Conservation (phyloP, 1,140 invertebrate genomes). For the Hormaphis cornu region DNA sequence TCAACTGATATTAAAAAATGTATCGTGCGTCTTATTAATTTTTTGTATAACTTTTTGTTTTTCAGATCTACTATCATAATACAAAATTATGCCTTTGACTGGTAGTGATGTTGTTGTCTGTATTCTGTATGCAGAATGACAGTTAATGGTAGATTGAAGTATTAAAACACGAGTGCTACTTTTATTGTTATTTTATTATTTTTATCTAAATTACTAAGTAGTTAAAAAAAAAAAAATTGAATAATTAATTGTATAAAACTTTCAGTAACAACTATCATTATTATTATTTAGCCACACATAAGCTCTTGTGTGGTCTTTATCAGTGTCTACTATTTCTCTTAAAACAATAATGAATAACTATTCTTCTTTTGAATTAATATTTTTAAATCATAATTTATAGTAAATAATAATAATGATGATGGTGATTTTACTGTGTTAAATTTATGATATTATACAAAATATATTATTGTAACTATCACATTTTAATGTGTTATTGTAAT, state of each 20-base stretch:
- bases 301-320: no score
- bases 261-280: constrained; percentile 18
- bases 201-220: constrained; percentile 27
- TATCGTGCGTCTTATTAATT: no score
- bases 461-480: no score
- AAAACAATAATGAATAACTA: no score
- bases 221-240: background rate
- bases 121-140: background rate
- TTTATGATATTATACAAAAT: no score
- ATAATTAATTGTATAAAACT: background rate
- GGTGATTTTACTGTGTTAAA: no score
- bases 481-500: background rate
- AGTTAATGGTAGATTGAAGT: constrained; percentile 8
- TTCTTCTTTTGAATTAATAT: no score
- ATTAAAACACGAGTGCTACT: constrained; percentile 29
- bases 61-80: constrained; percentile 26
- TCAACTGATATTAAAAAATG: no score
- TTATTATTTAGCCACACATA: background rate
- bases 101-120: background rate
- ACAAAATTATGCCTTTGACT: background rate
- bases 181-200: constrained; percentile 32
- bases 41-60: no score
- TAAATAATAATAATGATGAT: background rate
- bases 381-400: no score
- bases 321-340: no score